Base-by-base conservation (phyloP, 2,113 vertebrate species). In the Acrocephalus arundinaceus region DNA sequence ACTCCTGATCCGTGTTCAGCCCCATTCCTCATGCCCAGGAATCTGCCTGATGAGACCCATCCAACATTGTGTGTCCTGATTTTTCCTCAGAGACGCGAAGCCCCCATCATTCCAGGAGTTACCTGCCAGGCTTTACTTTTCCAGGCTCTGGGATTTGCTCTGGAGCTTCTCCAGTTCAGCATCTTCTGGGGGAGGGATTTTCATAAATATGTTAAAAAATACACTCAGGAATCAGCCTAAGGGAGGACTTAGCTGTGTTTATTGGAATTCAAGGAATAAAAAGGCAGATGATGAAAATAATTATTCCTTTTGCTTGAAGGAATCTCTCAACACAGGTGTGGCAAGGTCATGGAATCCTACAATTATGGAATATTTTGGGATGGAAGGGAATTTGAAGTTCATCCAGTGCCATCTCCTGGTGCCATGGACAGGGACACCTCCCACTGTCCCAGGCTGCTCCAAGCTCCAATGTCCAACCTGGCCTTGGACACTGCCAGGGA, bases 391-490 rank as follows among this genome's bases (percentile, higher is more conserved):
- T 6, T 30, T 24, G 8, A 20, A 21, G 3, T 2, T 2, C 7
- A 67, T 59, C 68, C 19, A 11, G 2, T 51, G 0, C 27, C 59
- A 66, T 43, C 35, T 39, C 45, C 43, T 51, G 35, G 35, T 35
- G 13, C 25, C 48, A 2, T 13, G 45, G 72, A 21, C 17, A 65
- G 58, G 25, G 58, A n/a, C 65, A 46, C 19, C 41, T 87, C 0
- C 24, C 48, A 71, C 57, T 16, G 0, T 23, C 66, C 48, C 41
- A 71, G 39, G 33, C 0, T 28, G 55, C 48, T 77, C 84, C 83
- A 24, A 85, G 19, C 28, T 15, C 61, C n/a, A n/a, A 1, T 7
- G 0, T 41, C 61, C 54, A 61, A 0, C 55, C 39, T 70, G 65
- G 39, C 48, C 28, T 55, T n/a, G 65, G 39, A 0, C 57, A 62